Evolutionary conservation across 1,140 invertebrate genomes (phyloP).

Genomic region (Nautilus pompilius): DNA sequence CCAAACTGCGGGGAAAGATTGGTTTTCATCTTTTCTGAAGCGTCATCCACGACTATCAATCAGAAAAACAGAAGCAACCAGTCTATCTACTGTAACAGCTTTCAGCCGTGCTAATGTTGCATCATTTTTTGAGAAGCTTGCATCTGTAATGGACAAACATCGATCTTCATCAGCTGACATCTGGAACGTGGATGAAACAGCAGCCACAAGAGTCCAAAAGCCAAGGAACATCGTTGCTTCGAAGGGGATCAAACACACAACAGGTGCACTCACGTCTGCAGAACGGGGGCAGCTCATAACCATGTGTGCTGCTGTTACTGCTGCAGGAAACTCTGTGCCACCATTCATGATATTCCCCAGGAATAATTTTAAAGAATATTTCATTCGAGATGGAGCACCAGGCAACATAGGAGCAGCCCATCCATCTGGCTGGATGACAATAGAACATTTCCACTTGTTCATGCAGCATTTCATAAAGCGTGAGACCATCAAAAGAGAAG

Average conservation of each 20-base stretch:
- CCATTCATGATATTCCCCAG: constrained; percentile 44
- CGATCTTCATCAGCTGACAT: constrained; percentile 10
- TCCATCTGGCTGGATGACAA: constrained; percentile 58
- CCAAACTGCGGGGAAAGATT: too few relatives aligned
- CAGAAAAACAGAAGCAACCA: too few relatives aligned
- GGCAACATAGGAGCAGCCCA: constrained; percentile 50
- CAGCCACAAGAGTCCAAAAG: constrained; percentile 17
- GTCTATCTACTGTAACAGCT: too few relatives aligned
- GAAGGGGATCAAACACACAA: constrained; percentile 15
- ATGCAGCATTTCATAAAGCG: too few relatives aligned
- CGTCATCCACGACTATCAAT: too few relatives aligned
- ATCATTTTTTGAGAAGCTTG: too few relatives aligned
- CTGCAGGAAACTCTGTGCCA: constrained; percentile 32
- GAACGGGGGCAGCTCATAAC: constrained; percentile 19
- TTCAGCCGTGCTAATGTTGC: too few relatives aligned
- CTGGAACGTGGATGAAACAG: constrained; percentile 27
- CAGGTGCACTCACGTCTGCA: constrained; percentile 15
- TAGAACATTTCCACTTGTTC: constrained; percentile 53
- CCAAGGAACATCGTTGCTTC: constrained; percentile 13
- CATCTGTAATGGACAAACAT: too few relatives aligned
- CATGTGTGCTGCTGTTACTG: constrained; percentile 14
- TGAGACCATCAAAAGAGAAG: too few relatives aligned
- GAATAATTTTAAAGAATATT: constrained; percentile 37
- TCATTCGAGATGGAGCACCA: constrained; percentile 54
- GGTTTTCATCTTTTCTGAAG: too few relatives aligned